These are phyloP conservation scores for Biston betularia DNA, from an alignment of 2,888 invertebrate species.

Conservation along the genomic window DNA sequence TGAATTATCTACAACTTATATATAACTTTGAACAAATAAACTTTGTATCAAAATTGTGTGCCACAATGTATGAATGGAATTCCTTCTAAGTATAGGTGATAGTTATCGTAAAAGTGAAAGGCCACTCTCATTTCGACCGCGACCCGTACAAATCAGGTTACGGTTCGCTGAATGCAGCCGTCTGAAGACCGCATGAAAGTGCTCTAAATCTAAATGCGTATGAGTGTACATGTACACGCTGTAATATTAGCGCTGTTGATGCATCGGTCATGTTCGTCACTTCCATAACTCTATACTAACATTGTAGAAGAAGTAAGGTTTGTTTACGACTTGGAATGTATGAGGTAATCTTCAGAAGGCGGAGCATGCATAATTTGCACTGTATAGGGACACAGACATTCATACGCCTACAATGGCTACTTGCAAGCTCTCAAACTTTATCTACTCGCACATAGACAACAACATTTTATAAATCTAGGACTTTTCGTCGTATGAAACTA, in stretches of 20 bases:
- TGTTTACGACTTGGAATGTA: no score
- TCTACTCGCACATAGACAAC: no score
- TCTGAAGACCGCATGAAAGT: constrained; percentile 7
- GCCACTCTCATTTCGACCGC: neutral
- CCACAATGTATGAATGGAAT: neutral
- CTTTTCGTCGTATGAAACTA: no score
- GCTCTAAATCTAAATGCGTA: constrained; percentile 12
- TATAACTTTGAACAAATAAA: no score
- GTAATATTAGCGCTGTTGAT: neutral
- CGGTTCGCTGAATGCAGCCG: constrained; percentile 6
- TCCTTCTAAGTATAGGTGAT: neutral
- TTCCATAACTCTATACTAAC: neutral
- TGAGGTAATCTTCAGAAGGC: no score
- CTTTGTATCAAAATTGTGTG: no score
- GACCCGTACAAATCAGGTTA: constrained; percentile 3
- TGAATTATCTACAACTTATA: no score
- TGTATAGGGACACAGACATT: no score
- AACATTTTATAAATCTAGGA: no score
- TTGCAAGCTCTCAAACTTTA: no score
- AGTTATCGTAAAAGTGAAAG: constrained; percentile 5
- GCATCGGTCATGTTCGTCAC: neutral
- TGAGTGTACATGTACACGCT: neutral
- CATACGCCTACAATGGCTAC: no score
- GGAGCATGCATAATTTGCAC: no score
- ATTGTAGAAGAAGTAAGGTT: neutral